Evolutionary conservation across 53 echinoderm and acorn worm species (phyloP).

Genomic region (Luidia sarsii): DNA sequence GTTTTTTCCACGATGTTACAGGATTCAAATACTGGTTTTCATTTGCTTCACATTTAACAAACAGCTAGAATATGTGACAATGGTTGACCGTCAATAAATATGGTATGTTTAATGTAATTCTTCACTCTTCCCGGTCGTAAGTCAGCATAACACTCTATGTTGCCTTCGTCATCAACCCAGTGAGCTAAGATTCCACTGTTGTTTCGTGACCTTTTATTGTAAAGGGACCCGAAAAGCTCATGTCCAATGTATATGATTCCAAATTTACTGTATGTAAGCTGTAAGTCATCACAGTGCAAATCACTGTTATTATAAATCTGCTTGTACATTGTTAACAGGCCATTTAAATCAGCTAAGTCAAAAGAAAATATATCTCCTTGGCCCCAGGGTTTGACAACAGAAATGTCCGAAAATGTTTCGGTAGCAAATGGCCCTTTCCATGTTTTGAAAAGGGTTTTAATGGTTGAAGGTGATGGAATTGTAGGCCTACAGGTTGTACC

Average conservation of each 20-base stretch:
- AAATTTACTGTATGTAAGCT: neutral
- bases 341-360: neutral
- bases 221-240: neutral
- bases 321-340: neutral
- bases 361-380: neutral
- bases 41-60: neutral
- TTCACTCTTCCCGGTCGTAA: neutral
- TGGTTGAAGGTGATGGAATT: neutral
- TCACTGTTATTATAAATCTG: neutral
- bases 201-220: neutral
- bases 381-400: neutral
- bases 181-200: neutral
- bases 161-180: neutral
- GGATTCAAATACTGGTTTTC: no score
- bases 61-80: neutral
- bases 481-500: neutral
- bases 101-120: neutral
- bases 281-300: neutral
- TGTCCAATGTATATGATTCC: neutral
- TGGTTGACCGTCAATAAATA: neutral
- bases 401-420: neutral
- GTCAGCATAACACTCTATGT: neutral
- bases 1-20: neutral
- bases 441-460: neutral
- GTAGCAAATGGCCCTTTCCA: neutral